phyloP scores from a whole-genome alignment of 2,888 invertebrate species.

The Ophioninae sp. region DNA sequence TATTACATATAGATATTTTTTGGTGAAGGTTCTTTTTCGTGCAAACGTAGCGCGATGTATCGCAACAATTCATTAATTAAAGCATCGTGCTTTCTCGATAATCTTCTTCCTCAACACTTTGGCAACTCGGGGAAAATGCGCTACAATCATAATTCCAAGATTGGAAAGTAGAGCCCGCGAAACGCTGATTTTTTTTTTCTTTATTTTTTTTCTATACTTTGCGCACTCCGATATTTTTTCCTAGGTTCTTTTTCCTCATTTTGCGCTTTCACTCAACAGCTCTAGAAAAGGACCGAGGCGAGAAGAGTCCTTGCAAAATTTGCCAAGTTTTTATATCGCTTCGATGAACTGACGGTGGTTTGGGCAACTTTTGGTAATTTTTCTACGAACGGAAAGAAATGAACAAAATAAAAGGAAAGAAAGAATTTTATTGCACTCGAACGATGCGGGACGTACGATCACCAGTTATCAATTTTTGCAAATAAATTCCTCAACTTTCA shows the following conservation, averaged over 20 bases:
- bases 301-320: neutral
- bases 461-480: too few species aligned
- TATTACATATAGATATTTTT: neutral
- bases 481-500: too few species aligned
- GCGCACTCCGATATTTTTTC: conserved; percentile 1
- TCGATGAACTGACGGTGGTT: neutral
- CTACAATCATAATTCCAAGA: conserved; percentile 40
- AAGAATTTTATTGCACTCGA: too few species aligned
- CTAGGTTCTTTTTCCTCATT: conserved; percentile 22
- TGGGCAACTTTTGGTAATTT: too few species aligned
- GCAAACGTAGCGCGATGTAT: conserved; percentile 25
- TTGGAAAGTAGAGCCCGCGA: conserved; percentile 43
- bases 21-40: neutral
- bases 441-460: too few species aligned
- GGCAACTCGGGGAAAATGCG: conserved; percentile 26
- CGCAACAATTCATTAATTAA: conserved; percentile 53
- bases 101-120: conserved; percentile 44
- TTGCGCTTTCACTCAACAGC: neutral
- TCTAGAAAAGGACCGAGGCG: neutral
- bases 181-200: conserved; percentile 13
- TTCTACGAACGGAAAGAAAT: too few species aligned
- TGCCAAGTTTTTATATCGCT: neutral
- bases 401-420: too few species aligned
- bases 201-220: neutral
- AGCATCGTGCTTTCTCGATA: conserved; percentile 55